Conservation (phyloP, 2,888 invertebrate species). For the Cerceris ruficornis region DNA sequence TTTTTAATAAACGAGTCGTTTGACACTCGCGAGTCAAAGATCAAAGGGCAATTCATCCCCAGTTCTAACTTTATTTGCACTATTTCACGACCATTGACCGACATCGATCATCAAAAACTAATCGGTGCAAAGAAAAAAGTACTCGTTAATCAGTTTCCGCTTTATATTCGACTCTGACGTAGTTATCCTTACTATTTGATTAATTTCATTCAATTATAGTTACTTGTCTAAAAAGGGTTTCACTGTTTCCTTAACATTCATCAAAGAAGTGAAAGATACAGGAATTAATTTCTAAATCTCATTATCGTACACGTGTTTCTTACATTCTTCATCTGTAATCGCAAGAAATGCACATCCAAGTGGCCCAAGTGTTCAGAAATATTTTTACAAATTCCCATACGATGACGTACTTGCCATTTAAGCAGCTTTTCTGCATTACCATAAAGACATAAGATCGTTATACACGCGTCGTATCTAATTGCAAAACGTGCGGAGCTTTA, state of each 20-base stretch:
- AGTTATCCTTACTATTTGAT: too few relatives aligned
- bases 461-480: neutral
- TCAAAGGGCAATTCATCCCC: conserved; percentile 8
- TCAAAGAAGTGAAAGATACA: too few relatives aligned
- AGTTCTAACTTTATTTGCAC: conserved; percentile 14
- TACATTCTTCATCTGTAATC: neutral
- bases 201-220: too few relatives aligned
- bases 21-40: conserved; percentile 10
- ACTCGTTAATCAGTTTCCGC: conserved; percentile 7
- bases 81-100: conserved; percentile 9
- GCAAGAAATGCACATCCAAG: neutral
- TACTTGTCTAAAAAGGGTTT: too few relatives aligned
- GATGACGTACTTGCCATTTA: neutral
- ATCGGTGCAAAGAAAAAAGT: too few relatives aligned
- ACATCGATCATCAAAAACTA: neutral
- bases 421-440: conserved; percentile 9
- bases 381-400: neutral
- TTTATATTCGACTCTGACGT: neutral
- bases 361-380: neutral
- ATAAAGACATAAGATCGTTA: neutral
- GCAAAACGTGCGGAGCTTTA: neutral
- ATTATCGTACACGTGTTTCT: neutral
- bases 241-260: too few relatives aligned
- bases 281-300: neutral
- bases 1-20: conserved; percentile 6